Base-by-base conservation (phyloP, 2,113 vertebrate genomes). In the Corythornis vintsioides region DNA sequence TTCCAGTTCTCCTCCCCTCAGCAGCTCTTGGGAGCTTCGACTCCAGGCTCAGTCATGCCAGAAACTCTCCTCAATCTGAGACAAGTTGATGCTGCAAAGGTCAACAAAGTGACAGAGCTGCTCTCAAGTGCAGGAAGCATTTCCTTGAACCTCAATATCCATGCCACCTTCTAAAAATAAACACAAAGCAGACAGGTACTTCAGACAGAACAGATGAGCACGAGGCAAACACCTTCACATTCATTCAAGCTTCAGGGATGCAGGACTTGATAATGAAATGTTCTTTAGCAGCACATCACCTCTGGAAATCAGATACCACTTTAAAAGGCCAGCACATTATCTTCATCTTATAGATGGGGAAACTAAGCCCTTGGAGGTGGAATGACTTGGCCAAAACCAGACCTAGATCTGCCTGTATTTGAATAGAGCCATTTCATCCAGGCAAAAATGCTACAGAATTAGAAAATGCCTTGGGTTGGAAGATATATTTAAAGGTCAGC, bases 111-210 rank as follows among this genome's bases (percentile, higher is more conserved):
- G 22, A 79, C 55, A 48, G 1, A 83, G 71, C 35, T 75, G 63
- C 63, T 89, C 42, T 57, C 33, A 59, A 81, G 57, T 13, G 48
- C 80, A 72, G 66, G 57, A 90, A 86, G 42, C 1, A 3, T 69
- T 90, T 67, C 29, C 43, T 74, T 81, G 24, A 88, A 77, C 20
- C 35, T 93, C 86, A 83, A 57, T 86, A 88, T 78, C 76, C 52
- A 50, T 82, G 24, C 48, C 10, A 10, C 42, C 33, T 92, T 88
- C 88, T 94, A 88, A 81, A 93, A 94, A 74, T 80, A 83, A 83
- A 83, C 15, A 65, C n/a, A 83, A 88, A 86, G n/a, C 48, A 74
- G 64, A 11, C 4, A 73, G 42, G 2, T 59, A 64, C 10, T 90
- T 86, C 52, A 67, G 65, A 65, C 83, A 72, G 53, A 94, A 73